Evolutionary conservation across 2,888 invertebrate genomes (phyloP), one percentile per base, ranked within the genome.

Genomic region (Electrophaes corylata): DNA sequence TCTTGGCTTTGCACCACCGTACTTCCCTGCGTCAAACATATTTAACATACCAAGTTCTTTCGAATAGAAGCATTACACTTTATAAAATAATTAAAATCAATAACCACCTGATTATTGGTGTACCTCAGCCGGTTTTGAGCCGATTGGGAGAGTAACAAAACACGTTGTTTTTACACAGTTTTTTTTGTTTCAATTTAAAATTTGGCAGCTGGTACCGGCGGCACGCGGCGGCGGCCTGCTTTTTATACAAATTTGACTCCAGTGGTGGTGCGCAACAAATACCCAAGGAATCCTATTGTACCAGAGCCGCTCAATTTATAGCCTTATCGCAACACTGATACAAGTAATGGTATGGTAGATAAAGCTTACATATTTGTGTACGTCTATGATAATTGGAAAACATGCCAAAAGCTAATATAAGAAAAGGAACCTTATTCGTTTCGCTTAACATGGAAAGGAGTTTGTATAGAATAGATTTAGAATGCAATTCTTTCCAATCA

Each of bases 271-370:
- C 75, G 75, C 75, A 69, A 78, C 76, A 80, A 80, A 82, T 78
- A 75, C 76, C 74, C 74, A 69, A 84, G 79, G 87, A 88, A 88
- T 89, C 81, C 83, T 77, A 88, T 90, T 89, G 89, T 88, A 71
- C 71, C 73, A 70, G 26, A 4, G 71, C 62, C 81, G 79, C 79
- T 77, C 76, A 78, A 84, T 88, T 85, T 88, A 88, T 83, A 78
- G 76, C 73, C 79, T 81, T 86, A 84, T 82, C 82, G 75, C 69
- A 71, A 76, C 76, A 74, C 71, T 73, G 71, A 75, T 75, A 79
- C 78, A 79, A 76, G 70, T 69, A 66, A 61, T 64, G 58, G 64
- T 66, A 64, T 64, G 68, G 63, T 49, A 71, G 74, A 73, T 74
- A 70, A 72, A 20, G 68, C 49, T 31, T 29, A 66, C 23, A 26